phyloP scores from a whole-genome alignment of 2,888 invertebrate genomes.

The Eugnorisma glareosa region DNA sequence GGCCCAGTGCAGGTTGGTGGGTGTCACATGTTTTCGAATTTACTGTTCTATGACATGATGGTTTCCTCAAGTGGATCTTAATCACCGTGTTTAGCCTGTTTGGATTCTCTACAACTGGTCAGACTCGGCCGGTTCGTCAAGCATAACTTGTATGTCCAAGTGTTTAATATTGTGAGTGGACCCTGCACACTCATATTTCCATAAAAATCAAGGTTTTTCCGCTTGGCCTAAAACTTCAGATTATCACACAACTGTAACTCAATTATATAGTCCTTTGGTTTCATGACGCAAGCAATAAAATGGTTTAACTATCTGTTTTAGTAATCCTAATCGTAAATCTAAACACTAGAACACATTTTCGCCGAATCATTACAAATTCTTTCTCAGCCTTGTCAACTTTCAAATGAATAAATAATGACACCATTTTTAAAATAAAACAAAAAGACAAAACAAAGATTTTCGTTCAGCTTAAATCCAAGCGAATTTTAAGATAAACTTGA shows the following conservation, averaged over 20 bases:
- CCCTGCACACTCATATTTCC: not conserved
- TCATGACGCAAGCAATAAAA: not conserved
- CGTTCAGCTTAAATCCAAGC: slow-evolving; percentile 10
- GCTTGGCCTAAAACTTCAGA: not conserved
- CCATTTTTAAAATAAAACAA: slow-evolving; percentile 47
- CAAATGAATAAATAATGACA: slow-evolving; percentile 51
- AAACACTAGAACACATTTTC: slow-evolving; percentile 9
- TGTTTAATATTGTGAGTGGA: not conserved
- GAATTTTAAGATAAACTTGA: slow-evolving; percentile 43
- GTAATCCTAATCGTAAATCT: not conserved
- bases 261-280: not conserved
- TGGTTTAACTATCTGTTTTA: not conserved
- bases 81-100: not conserved
- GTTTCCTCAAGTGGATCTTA: not conserved
- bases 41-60: not conserved
- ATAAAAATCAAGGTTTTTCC: not conserved
- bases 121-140: not conserved
- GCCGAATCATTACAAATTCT: slow-evolving; percentile 45
- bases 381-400: slow-evolving; percentile 38
- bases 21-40: not conserved
- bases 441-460: slow-evolving; percentile 38
- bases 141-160: not conserved
- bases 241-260: too few species aligned
- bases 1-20: not conserved
- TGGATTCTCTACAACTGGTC: not conserved